A percentile compares a stretch with the other conserved stretches of the same genome.
Conservation (phyloP, 1,140 invertebrate species). For the Sminthurides bifidus region DNA sequence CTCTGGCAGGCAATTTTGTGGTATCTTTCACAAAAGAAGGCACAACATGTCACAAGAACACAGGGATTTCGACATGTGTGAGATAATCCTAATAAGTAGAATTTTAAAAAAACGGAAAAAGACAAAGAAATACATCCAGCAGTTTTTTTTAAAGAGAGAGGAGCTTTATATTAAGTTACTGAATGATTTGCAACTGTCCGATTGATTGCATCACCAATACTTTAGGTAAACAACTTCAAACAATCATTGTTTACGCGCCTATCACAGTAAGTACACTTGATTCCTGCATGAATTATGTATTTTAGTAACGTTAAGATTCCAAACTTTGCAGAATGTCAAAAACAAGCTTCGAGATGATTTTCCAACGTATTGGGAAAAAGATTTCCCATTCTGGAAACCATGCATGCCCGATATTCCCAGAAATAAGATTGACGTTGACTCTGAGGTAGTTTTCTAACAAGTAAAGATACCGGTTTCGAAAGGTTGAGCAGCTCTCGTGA, state of each 20-base stretch:
- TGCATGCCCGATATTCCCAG: not conserved
- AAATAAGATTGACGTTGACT: not conserved
- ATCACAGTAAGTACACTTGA: no score
- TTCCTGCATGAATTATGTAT: not conserved
- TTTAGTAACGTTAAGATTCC: not conserved
- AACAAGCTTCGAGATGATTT: not conserved
- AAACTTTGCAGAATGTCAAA: slow-evolving; percentile 1
- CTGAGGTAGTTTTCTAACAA: not conserved
- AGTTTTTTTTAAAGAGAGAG: no score
- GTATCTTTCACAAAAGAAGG: no score
- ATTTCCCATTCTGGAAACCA: not conserved
- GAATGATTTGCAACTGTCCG: no score
- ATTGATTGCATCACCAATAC: not conserved
- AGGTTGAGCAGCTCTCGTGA: not conserved
- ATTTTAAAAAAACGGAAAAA: no score
- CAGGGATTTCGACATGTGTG: no score
- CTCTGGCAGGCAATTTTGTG: no score
- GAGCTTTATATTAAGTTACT: no score
- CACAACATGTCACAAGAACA: no score
- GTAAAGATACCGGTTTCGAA: not conserved
- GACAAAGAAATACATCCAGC: no score
- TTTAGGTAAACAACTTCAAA: not conserved
- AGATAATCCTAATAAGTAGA: no score
- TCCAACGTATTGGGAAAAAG: not conserved
- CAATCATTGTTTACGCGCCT: not conserved